These are phyloP conservation scores for Cliona cf. orientalis DNA, from an alignment of 37 sponge, comb jelly and placozoan species.

Conservation along the genomic window DNA sequence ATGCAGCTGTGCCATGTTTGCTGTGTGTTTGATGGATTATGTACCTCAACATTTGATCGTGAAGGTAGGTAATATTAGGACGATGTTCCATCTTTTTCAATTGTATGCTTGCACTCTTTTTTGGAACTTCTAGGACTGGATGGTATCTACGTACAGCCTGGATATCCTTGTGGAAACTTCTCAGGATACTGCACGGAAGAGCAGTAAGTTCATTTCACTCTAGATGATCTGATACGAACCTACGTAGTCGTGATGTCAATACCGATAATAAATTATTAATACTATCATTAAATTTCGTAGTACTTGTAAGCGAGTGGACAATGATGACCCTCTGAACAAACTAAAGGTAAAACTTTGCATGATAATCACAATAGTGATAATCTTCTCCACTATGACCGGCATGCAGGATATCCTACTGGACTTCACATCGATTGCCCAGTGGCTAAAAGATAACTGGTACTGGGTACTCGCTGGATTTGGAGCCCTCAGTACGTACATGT, in stretches of 20 bases:
- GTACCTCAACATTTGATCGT: slow-evolving; percentile 22
- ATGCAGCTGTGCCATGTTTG: slow-evolving; percentile 59
- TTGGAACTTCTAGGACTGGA: background rate
- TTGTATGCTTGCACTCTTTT: too few relatives aligned
- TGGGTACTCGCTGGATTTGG: slow-evolving; percentile 44
- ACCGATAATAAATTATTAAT: background rate
- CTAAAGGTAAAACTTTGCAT: slow-evolving; percentile 23
- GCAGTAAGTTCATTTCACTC: slow-evolving; percentile 10
- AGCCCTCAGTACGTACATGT: slow-evolving; percentile 39
- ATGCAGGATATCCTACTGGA: slow-evolving; percentile 34
- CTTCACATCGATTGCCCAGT: slow-evolving; percentile 48
- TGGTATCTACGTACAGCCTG: slow-evolving; percentile 6
- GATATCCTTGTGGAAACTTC: slow-evolving; percentile 54
- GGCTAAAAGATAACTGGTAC: slow-evolving; percentile 69
- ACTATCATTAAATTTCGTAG: slow-evolving; percentile 1
- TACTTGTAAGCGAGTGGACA: slow-evolving; percentile 48
- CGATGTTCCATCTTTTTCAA: background rate
- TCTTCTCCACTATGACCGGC: background rate
- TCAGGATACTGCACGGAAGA: slow-evolving; percentile 67
- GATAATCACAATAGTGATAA: background rate
- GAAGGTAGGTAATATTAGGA: background rate
- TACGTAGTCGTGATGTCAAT: too few relatives aligned
- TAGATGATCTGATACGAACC: background rate
- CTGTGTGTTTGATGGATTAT: slow-evolving; percentile 53
- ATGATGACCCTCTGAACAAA: slow-evolving; percentile 49